Evolutionary conservation across 2,113 vertebrate species (phyloP), one percentile per base, ranked within the genome.

Genomic region (Hippocampus guttulatus): DNA sequence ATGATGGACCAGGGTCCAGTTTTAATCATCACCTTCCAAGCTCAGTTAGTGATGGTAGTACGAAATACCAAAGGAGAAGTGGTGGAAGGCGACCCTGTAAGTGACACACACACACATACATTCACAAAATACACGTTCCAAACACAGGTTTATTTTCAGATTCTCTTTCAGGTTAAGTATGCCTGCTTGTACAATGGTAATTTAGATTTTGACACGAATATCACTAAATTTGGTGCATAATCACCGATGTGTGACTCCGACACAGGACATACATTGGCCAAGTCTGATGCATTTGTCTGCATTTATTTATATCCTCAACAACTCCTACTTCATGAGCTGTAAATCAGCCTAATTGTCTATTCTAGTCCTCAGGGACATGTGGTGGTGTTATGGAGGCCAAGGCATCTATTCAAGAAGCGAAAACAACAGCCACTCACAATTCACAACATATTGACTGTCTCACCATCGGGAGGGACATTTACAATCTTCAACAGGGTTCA

Each of bases 1-100:
- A 97, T 99, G 94, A 98, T 98, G 96, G 97, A 98, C 65, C 97
- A 98, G 83, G 97, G 97, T 1, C 97, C 97, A 0, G 97, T 99
- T 21, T 84, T 99, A 63, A 97, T 98, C 51, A 94, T 99, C 88
- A 99, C 97, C 25, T 99, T 99, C 86, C 96, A 98, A 83, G 96
- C 96, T 62, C 97, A 98, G 87, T 70, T 97, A 1, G 97, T 99
- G 67, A 94, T 96, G 95, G 92, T 98, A 67, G 84, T 98, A 71
- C 93, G 92, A 79, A 94, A 95, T 87, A 77, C 92, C 72, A 92
- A 93, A 55, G 97, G 96, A 25, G 94, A 96, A 0, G 92, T 98
- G 83, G 95, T 98, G 5, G 96, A 99, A 85, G 97, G 97, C 1
- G 90, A 98, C 71, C 95, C 95, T 74, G 97, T 98, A 84, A 94